These are phyloP conservation scores for Empis livida DNA, from an alignment of 2,888 invertebrate genomes.

Conservation along the genomic window DNA sequence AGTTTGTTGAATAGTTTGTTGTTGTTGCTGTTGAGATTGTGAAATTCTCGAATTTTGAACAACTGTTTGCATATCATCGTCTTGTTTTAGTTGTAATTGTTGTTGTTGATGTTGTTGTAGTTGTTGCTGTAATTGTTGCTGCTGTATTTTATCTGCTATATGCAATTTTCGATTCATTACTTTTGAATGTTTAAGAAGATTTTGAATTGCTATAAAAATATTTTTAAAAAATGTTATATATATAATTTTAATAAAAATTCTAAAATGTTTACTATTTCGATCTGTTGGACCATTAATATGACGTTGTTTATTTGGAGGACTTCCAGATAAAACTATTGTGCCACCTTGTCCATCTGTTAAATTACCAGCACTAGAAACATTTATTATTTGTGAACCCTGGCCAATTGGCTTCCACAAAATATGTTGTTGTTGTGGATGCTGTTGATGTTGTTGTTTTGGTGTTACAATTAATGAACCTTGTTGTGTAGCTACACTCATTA, in stretches of 20 bases:
- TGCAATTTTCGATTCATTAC: slow-evolving; percentile 24
- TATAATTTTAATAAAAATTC: too few species aligned
- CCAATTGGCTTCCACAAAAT: slow-evolving; percentile 29
- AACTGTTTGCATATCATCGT: slow-evolving; percentile 18
- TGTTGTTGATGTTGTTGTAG: slow-evolving; percentile 24
- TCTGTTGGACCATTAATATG: slow-evolving; percentile 31
- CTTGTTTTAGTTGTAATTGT: slow-evolving; percentile 21
- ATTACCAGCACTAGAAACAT: slow-evolving; percentile 7
- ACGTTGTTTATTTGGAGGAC: slow-evolving; percentile 15
- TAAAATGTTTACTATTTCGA: slow-evolving; percentile 23
- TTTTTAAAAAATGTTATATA: neutral
- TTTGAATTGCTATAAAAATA: slow-evolving; percentile 23
- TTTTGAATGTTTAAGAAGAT: slow-evolving; percentile 11
- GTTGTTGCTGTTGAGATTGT: slow-evolving; percentile 11
- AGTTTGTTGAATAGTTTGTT: slow-evolving; percentile 15
- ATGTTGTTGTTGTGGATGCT: slow-evolving; percentile 24
- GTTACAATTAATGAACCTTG: slow-evolving; percentile 25
- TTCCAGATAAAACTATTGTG: slow-evolving; percentile 10
- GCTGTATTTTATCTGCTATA: slow-evolving; percentile 13
- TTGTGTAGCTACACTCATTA: slow-evolving; percentile 1
- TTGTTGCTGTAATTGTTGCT: too few species aligned
- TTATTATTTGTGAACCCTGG: slow-evolving; percentile 16
- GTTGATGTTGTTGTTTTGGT: slow-evolving; percentile 18
- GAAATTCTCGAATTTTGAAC: neutral
- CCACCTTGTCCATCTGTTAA: slow-evolving; percentile 5